phyloP scores from a whole-genome alignment of 2,797 vertebrate species.

The Echeneis naucrates region DNA sequence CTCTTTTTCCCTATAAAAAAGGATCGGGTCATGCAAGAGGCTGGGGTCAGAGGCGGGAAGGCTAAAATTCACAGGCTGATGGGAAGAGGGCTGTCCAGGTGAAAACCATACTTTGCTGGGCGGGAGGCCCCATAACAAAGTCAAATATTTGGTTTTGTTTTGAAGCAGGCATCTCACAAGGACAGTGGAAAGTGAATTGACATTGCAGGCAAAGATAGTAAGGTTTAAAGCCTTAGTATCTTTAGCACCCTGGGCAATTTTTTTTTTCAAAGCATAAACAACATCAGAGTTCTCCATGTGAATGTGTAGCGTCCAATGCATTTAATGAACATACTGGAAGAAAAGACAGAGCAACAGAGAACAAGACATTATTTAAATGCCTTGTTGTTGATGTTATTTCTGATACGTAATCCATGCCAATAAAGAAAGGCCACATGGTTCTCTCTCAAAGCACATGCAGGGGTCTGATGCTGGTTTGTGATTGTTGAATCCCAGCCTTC shows the following conservation, averaged over 20 bases:
- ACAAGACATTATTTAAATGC: constrained; percentile 56
- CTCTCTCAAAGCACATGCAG: constrained; percentile 90
- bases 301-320: constrained; percentile 38
- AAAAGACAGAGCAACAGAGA: constrained; percentile 25
- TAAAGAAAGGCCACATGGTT: constrained; percentile 88
- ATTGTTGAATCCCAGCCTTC: constrained; percentile 93
- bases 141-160: constrained; percentile 61
- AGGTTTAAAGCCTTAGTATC: constrained; percentile 94
- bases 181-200: constrained; percentile 86
- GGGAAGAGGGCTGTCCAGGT: constrained; percentile 78
- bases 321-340: constrained; percentile 28
- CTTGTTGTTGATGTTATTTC: constrained; percentile 37
- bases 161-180: constrained; percentile 86
- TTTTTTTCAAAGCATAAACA: constrained; percentile 94
- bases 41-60: constrained; percentile 97
- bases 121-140: constrained; percentile 48
- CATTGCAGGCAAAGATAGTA: constrained; percentile 92
- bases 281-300: constrained; percentile 51
- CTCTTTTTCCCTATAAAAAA: constrained; percentile 99
- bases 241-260: constrained; percentile 91
- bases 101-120: constrained; percentile 66
- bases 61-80: constrained; percentile 89
- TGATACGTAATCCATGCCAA: constrained; percentile 87
- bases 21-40: constrained; percentile 99
- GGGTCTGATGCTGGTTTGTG: constrained; percentile 93